Evolutionary conservation across 1,140 invertebrate species (phyloP).

Genomic region (Stenopsyche tienmushanensis): DNA sequence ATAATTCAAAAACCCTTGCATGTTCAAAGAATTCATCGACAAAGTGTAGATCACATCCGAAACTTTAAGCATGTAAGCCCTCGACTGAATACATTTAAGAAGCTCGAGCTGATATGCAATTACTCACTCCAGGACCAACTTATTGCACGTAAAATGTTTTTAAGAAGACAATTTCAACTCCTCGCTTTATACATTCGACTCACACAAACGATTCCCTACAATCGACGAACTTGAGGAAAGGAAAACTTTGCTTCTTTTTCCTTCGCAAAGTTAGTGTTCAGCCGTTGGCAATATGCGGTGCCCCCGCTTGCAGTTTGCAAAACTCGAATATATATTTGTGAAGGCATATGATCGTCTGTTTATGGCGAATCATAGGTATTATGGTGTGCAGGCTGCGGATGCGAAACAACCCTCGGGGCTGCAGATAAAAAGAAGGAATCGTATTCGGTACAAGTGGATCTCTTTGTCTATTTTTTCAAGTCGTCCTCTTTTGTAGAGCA

Average conservation of each 20-base stretch:
- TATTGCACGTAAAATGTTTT: constrained; percentile 31
- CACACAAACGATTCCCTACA: constrained; percentile 33
- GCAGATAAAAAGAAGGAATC: not conserved
- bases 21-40: too few relatives aligned
- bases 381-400: not conserved
- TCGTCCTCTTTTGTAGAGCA: not conserved
- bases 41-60: too few relatives aligned
- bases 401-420: not conserved
- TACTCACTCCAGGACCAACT: too few relatives aligned
- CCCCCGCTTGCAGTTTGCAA: not conserved
- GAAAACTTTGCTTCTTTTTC: constrained; percentile 15
- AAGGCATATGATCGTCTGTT: constrained; percentile 18
- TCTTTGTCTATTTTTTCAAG: not conserved
- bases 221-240: constrained; percentile 11
- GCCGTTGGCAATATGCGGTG: not conserved
- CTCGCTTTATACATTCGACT: constrained; percentile 29
- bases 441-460: too few relatives aligned
- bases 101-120: too few relatives aligned
- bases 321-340: constrained; percentile 15
- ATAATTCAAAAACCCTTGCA: too few relatives aligned
- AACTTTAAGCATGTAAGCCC: too few relatives aligned
- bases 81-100: too few relatives aligned
- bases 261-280: not conserved
- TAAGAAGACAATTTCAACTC: constrained; percentile 36
- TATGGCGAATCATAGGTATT: constrained; percentile 6